A percentile compares a stretch with the other conserved stretches of the same genome.
phyloP scores from a whole-genome alignment of 2,888 invertebrate species.

The Diachrysia chrysitis region DNA sequence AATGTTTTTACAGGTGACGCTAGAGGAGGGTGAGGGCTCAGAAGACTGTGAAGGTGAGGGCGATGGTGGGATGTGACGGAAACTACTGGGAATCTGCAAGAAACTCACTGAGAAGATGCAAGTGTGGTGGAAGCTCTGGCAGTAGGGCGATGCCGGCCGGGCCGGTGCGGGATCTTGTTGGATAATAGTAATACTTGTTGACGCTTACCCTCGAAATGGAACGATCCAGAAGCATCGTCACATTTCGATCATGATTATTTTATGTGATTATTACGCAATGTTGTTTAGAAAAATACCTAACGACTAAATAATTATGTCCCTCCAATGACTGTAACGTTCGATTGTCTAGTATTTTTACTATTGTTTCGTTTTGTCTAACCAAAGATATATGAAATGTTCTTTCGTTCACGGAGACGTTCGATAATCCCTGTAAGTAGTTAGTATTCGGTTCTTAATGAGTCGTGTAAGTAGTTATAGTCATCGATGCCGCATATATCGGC shows the following conservation, averaged over 20 bases:
- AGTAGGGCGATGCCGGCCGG: conserved; percentile 74
- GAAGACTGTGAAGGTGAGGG: conserved; percentile 89
- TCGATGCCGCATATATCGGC: conserved; percentile 81
- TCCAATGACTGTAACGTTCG: conserved; percentile 87
- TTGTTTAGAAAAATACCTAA: conserved; percentile 87
- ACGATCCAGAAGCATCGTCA: conserved; percentile 80
- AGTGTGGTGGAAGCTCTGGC: conserved; percentile 96
- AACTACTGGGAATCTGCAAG: conserved; percentile 96
- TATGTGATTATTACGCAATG: conserved; percentile 87
- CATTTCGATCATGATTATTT: conserved; percentile 85
- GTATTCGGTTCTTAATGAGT: conserved; percentile 85
- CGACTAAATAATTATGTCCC: conserved; percentile 86
- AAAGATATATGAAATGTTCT: conserved; percentile 83
- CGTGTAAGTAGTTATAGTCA: conserved; percentile 86
- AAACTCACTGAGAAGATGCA: conserved; percentile 97
- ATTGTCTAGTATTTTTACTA: conserved; percentile 85
- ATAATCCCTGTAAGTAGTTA: conserved; percentile 86
- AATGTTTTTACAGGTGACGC: conserved; percentile 91
- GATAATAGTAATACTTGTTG: conserved; percentile 84
- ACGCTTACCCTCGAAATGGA: conserved; percentile 86
- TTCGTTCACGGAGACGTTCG: conserved; percentile 81
- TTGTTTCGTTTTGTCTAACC: conserved; percentile 87
- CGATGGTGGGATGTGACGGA: conserved; percentile 96
- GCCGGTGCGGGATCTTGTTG: conserved; percentile 70
- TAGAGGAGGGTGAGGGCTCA: conserved; percentile 95